Evolutionary conservation across 2,888 invertebrate species (phyloP), one percentile per base, ranked within the genome.

Genomic region (Synergus japonicus): DNA sequence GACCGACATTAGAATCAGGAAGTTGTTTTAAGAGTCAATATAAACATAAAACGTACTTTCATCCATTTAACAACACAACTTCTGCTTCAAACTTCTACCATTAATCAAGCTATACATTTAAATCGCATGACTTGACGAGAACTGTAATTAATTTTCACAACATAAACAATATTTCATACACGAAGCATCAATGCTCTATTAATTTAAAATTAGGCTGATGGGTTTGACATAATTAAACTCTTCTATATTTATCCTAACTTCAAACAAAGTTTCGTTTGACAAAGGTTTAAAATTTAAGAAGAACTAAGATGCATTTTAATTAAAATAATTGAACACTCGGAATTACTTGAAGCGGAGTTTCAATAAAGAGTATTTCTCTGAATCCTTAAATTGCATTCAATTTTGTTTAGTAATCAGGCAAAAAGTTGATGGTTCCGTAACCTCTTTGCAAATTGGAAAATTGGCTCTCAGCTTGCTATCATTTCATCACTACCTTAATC

Each of bases 361-460:
- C 10, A 41, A 29, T 37, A 73, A 4, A 73, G 10, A 22, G 15
- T 69, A 43, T n/a, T 44, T 1, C 22, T 67, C 22, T 13, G 29
- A 18, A 18, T 54, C 10, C 37, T 73, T 5, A 73, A 54, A 54
- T 58, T 73, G 37, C n/a, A 12, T 73, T 73, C 13, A 18, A 46
- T 67, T 73, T 73, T 73, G n/a, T 54, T 37, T 18, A 15, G 22
- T 15, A n/a, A 43, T 65, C n/a, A 43, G 43, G 9, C n/a, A n/a
- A 41, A 73, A 29, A 49, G 29, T 54, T 73, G 49, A 73, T 15
- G 1, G 13, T 12, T 18, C 13, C 8, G 4, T 46, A 46, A 18
- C 12, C 37, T 73, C 37, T 37, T 73, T 44, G 73, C n/a, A 73
- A 73, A 73, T 54, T 73, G 54, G 7, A 73, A 73, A 54, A 73